Evolutionary conservation across 2,113 vertebrate species (phyloP).

Genomic region (Poeciliopsis prolifica): DNA sequence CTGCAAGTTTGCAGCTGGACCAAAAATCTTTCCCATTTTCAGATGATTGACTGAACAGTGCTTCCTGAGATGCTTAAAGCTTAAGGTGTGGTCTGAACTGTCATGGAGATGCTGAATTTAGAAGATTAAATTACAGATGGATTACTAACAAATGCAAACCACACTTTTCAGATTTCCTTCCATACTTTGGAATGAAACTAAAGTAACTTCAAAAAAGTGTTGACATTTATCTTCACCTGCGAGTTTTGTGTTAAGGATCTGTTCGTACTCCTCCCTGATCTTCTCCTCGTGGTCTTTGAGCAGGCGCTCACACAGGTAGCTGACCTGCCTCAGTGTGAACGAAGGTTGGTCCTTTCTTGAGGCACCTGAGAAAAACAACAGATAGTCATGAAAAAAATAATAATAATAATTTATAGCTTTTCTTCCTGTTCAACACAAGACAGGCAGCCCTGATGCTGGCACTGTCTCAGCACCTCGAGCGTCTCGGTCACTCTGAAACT

Average conservation of each 20-base stretch:
- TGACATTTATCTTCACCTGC: constrained; percentile 77
- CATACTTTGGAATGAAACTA: too few relatives aligned
- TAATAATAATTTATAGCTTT: constrained; percentile 26
- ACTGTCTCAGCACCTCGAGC: not conserved
- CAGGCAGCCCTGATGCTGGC: constrained; percentile 37
- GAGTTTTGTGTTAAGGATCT: constrained; percentile 92
- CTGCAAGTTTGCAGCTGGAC: too few relatives aligned
- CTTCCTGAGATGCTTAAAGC: too few relatives aligned
- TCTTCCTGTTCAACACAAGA: constrained; percentile 7
- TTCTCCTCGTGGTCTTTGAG: constrained; percentile 93
- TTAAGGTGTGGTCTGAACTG: too few relatives aligned
- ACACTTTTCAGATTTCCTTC: too few relatives aligned
- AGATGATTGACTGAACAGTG: too few relatives aligned
- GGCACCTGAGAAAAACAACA: constrained; percentile 76
- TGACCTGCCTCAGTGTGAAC: constrained; percentile 91
- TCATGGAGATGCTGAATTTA: too few relatives aligned
- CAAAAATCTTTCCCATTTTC: too few relatives aligned
- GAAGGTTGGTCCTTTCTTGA: constrained; percentile 91
- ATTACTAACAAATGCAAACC: too few relatives aligned
- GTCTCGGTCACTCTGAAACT: constrained; percentile 25
- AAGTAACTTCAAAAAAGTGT: too few relatives aligned
- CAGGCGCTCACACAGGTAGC: constrained; percentile 90
- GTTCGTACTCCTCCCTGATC: constrained; percentile 92
- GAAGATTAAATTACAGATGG: too few relatives aligned
- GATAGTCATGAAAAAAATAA: not conserved